These are phyloP conservation scores for Aviceda cuculoides DNA, from an alignment of 2,797 vertebrate genomes.

Conservation along the genomic window DNA sequence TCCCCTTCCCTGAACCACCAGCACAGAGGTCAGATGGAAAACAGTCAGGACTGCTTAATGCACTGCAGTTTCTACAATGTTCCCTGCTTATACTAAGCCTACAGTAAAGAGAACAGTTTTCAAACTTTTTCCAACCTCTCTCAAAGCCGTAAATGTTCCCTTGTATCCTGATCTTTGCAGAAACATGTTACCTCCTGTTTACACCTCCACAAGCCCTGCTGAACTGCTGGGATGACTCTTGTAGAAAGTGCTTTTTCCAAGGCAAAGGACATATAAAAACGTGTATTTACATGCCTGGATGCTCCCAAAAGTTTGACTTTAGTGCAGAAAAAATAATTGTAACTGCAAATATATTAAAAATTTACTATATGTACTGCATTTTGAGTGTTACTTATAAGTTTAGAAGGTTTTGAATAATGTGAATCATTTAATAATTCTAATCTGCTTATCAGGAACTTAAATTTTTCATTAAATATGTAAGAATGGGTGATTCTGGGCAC, in stretches of 20 bases:
- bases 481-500: not conserved
- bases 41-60: not conserved
- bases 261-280: not conserved
- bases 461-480: not conserved
- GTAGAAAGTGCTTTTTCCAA: not conserved
- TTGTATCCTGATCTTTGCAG: not conserved
- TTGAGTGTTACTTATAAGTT: not conserved
- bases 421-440: not conserved
- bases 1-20: not conserved
- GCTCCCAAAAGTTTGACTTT: not conserved
- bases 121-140: not conserved
- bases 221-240: not conserved
- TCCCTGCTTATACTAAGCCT: not conserved
- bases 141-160: not conserved
- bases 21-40: not conserved
- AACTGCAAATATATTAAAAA: not conserved
- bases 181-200: not conserved
- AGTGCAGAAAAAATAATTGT: not conserved
- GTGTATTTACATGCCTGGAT: not conserved
- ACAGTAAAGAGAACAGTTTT: not conserved
- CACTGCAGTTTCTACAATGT: not conserved
- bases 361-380: not conserved
- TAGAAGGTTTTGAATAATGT: not conserved
- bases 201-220: not conserved
- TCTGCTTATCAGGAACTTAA: not conserved